Percentiles rank a stretch among this genome's conserved stretches.
Conservation (phyloP, 2,888 invertebrate genomes). For the Sipha maydis region DNA sequence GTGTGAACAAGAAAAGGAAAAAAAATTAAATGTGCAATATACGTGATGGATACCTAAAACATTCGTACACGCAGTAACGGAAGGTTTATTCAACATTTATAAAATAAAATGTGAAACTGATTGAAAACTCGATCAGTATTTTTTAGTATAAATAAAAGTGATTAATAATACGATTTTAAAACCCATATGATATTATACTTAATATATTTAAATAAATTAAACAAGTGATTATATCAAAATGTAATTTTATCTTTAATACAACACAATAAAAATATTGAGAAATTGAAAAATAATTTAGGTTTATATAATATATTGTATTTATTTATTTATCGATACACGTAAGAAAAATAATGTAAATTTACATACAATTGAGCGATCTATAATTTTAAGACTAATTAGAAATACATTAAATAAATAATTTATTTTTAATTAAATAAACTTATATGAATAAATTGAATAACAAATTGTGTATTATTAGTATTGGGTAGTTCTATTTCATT, state of each 20-base stretch:
- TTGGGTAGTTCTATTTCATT: too few species aligned
- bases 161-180: background rate
- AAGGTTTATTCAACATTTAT: slow-evolving; percentile 12
- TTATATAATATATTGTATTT: background rate
- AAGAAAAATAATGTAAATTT: background rate
- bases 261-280: slow-evolving; percentile 1
- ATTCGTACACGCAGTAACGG: background rate
- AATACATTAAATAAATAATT: background rate
- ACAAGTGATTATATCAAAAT: background rate
- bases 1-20: slow-evolving; percentile 18
- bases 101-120: background rate
- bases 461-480: too few species aligned
- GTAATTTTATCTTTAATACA: slow-evolving; percentile 25
- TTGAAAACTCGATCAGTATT: too few species aligned
- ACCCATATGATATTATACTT: too few species aligned
- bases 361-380: background rate
- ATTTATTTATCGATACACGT: background rate
- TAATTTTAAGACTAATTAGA: background rate
- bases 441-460: too few species aligned
- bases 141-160: background rate
- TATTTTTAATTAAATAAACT: background rate
- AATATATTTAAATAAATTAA: too few species aligned
- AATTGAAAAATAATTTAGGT: background rate
- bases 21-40: slow-evolving; percentile 10
- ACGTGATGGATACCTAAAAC: slow-evolving; percentile 29